These are phyloP conservation scores for Stegana nigrithorax DNA, from an alignment of 2,888 invertebrate species.

Conservation along the genomic window DNA sequence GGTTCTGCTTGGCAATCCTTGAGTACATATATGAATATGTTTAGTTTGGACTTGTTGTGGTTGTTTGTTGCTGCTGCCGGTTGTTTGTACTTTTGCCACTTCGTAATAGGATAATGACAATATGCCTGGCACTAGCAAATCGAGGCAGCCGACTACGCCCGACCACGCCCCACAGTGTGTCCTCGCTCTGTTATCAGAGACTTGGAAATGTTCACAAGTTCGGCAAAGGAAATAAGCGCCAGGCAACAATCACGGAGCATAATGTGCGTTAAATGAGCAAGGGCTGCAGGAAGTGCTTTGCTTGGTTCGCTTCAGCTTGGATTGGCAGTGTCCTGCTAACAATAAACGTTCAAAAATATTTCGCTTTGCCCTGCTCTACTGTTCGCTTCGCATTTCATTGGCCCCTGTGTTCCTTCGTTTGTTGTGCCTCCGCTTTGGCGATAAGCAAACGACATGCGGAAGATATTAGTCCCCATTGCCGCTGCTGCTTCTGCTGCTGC, in stretches of 20 bases:
- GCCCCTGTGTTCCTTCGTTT: neutral
- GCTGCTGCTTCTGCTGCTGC: too few relatives aligned
- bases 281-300: neutral
- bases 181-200: too few relatives aligned
- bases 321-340: neutral
- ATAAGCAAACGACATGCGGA: conserved; percentile 64
- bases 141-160: too few relatives aligned
- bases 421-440: conserved; percentile 24
- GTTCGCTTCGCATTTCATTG: neutral
- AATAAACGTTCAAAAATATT: neutral
- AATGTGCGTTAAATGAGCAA: conserved; percentile 4
- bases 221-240: neutral
- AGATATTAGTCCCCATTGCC: conserved; percentile 43
- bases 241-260: neutral
- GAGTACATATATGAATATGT: conserved; percentile 49
- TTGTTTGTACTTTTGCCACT: conserved; percentile 40
- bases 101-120: conserved; percentile 60
- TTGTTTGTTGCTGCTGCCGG: conserved; percentile 36
- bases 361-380: neutral
- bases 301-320: neutral
- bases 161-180: too few relatives aligned
- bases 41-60: neutral
- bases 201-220: neutral
- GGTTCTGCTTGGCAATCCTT: too few relatives aligned
- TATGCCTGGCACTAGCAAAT: conserved; percentile 25